Base-by-base conservation (phyloP, 1,140 invertebrate genomes). In the Mactra quadrangularis region DNA sequence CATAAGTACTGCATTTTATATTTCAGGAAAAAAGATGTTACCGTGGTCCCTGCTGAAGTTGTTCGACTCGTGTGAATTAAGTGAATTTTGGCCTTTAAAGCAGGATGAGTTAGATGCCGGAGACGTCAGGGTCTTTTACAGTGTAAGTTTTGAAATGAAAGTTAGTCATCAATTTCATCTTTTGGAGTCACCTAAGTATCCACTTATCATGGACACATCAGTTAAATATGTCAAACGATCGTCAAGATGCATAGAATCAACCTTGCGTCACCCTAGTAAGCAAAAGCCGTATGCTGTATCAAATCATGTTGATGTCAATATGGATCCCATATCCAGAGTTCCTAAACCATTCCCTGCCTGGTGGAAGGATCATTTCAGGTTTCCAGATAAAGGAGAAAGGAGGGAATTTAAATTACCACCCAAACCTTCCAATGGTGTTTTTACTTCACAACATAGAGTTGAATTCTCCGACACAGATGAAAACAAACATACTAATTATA, bases 391-490 rank as follows among this genome's bases (percentile, higher is more conserved):
- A 38, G 64, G 62, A 35, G 17, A 6, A 45, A 70, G 31, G n/a
- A 2, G 15, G 9, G 66, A 81, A 50, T 81, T 57, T 38, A 59
- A 25, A 29, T 29, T 81, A 1, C 66, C 77, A 15, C 1, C 52
- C 17, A 81, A 71, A 60, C 77, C 64, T 13, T 17, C 33, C 19
- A 35, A 22, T n/a, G 25, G n/a, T 41, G 64, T 81, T 6, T 66
- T 50, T 33, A 38, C n/a, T 3, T 71, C 64, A 19, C n/a, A 81
- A 15, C 77, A 81, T 50, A 15, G 52, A n/a, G 66, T 81, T 7
- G 50, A 31, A 59, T 81, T 70, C 29, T 71, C 62, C 35, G 77
- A 81, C n/a, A 81, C 52, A 31, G 77, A 81, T 22, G 55, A 57
- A 47, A 59, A 81, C 22, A 45, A 38, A 11, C 77, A 81, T 57